Conservation (phyloP, 2,888 invertebrate species). For the Matsumyia berberina region DNA sequence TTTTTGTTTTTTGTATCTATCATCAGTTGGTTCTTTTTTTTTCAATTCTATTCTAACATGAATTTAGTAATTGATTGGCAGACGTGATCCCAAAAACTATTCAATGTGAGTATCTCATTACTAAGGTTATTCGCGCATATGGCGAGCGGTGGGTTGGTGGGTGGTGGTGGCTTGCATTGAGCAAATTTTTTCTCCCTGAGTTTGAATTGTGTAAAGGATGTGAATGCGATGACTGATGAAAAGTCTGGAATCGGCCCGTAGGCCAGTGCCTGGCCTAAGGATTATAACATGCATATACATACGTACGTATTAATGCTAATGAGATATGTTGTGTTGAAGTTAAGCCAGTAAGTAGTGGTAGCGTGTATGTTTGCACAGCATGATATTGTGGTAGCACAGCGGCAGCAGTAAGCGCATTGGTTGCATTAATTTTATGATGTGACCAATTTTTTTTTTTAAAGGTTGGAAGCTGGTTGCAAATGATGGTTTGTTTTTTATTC, state of each 20-base stretch:
- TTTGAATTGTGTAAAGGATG: slow-evolving; percentile 45
- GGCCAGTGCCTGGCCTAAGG: slow-evolving; percentile 11
- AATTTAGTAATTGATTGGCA: slow-evolving; percentile 76
- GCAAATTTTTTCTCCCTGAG: slow-evolving; percentile 30
- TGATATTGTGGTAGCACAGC: slow-evolving; percentile 24
- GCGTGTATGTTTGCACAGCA: slow-evolving; percentile 21
- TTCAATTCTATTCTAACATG: slow-evolving; percentile 73
- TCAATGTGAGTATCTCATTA: slow-evolving; percentile 73
- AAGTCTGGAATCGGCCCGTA: slow-evolving; percentile 43
- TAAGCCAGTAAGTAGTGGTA: slow-evolving; percentile 47
- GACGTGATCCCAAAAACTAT: slow-evolving; percentile 75
- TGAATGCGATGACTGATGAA: slow-evolving; percentile 68
- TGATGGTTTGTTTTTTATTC: not conserved
- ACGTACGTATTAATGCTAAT: slow-evolving; percentile 65
- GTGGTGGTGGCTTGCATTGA: slow-evolving; percentile 58
- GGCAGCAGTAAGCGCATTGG: slow-evolving; percentile 38
- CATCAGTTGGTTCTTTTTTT: slow-evolving; percentile 60
- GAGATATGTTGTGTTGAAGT: slow-evolving; percentile 68
- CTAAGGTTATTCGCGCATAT: slow-evolving; percentile 70
- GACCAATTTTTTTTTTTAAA: slow-evolving; percentile 1
- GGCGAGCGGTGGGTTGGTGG: slow-evolving; percentile 34
- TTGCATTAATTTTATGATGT: slow-evolving; percentile 34
- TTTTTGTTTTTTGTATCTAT: slow-evolving; percentile 70
- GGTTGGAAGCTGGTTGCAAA: slow-evolving; percentile 10
- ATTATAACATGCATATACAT: slow-evolving; percentile 18